These are phyloP conservation scores for Sminthurides aquaticus DNA, from an alignment of 2,888 invertebrate species.

Conservation along the genomic window DNA sequence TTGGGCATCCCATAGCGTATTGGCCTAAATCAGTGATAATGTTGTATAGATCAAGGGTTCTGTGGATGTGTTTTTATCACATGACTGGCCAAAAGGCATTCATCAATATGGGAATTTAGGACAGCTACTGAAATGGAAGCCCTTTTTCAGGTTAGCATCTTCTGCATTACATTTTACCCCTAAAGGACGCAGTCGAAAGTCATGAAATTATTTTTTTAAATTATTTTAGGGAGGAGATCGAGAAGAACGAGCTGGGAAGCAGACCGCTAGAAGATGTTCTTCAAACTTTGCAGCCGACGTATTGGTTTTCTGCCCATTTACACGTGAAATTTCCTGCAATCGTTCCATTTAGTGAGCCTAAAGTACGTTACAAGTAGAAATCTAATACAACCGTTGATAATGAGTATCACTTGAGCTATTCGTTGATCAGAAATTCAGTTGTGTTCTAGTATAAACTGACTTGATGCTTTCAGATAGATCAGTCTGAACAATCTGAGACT, in stretches of 20 bases:
- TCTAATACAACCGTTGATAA: too few species aligned
- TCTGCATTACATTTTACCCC: not conserved
- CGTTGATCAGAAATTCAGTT: too few species aligned
- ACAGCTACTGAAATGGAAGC: slow-evolving; percentile 66
- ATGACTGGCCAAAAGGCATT: slow-evolving; percentile 93
- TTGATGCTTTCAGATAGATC: too few species aligned
- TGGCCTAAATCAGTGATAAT: not conserved
- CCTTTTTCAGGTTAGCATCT: slow-evolving; percentile 64
- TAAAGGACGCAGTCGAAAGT: too few species aligned
- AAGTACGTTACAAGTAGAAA: too few species aligned
- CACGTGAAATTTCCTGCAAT: slow-evolving; percentile 92
- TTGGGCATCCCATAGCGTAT: not conserved
- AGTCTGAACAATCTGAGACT: too few species aligned
- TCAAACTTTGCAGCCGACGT: slow-evolving; percentile 68
- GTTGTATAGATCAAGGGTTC: not conserved
- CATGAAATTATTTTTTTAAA: too few species aligned
- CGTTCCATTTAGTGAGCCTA: slow-evolving; percentile 57
- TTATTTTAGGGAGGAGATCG: slow-evolving; percentile 69
- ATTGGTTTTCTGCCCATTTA: slow-evolving; percentile 96
- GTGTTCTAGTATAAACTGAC: too few species aligned
- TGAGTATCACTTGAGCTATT: too few species aligned
- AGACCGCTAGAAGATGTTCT: slow-evolving; percentile 75
- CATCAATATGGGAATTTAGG: slow-evolving; percentile 74
- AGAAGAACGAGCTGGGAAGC: slow-evolving; percentile 75
- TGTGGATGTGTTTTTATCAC: slow-evolving; percentile 84